Evolutionary conservation across 2,888 invertebrate genomes (phyloP).

Genomic region (Pristionchus entomophagus): DNA sequence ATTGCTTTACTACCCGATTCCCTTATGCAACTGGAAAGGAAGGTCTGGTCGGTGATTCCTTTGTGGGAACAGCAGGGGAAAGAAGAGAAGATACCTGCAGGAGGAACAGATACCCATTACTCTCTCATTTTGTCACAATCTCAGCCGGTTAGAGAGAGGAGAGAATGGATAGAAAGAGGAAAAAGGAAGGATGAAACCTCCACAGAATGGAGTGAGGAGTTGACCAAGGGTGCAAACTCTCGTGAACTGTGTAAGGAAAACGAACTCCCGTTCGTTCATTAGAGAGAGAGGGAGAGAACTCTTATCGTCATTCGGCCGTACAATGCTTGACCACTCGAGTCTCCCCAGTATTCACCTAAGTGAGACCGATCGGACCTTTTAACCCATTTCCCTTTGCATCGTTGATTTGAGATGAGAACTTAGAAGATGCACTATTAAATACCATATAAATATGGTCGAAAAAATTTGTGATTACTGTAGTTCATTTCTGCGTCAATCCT

Average conservation of each 20-base stretch:
- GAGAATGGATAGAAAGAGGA: too few species aligned
- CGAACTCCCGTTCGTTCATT: conserved; percentile 6
- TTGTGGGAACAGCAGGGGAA: background rate
- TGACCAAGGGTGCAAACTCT: conserved; percentile 23
- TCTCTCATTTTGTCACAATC: background rate
- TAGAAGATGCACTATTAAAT: background rate
- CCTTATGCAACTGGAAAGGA: conserved; percentile 18
- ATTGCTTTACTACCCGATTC: conserved; percentile 13
- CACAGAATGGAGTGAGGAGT: background rate
- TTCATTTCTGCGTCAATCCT: too few species aligned
- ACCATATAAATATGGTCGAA: too few species aligned
- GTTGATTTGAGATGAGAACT: background rate
- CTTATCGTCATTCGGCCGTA: background rate
- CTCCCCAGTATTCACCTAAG: conserved; percentile 24
- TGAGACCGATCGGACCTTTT: conserved; percentile 32
- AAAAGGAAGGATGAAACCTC: background rate
- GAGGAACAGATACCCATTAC: background rate
- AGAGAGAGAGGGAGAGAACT: conserved; percentile 29
- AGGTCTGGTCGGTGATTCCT: conserved; percentile 20
- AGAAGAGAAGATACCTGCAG: conserved; percentile 6
- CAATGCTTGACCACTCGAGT: conserved; percentile 16
- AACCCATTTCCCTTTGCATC: background rate
- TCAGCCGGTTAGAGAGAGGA: too few species aligned
- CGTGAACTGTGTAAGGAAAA: conserved; percentile 47
- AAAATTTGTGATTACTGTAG: background rate